These are phyloP conservation scores for Myiagra hebetior DNA, from an alignment of 2,113 vertebrate species.

Conservation along the genomic window DNA sequence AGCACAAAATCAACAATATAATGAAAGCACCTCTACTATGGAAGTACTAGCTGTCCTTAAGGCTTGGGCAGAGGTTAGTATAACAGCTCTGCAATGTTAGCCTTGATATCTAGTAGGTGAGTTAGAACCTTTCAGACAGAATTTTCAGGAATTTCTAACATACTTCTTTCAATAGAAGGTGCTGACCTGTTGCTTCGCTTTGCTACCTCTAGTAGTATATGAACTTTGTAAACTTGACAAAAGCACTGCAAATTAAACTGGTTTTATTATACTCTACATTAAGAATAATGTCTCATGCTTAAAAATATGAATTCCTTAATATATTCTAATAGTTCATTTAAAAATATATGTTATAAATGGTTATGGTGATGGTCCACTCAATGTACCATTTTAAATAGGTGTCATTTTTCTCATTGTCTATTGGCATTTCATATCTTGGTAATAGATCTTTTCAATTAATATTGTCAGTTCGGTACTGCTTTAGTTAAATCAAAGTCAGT, in stretches of 20 bases:
- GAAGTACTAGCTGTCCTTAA: constrained; percentile 90
- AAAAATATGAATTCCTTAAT: neutral
- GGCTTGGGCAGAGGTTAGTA: constrained; percentile 90
- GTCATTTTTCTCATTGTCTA: neutral
- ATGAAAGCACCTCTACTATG: constrained; percentile 90
- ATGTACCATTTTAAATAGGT: neutral
- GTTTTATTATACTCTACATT: neutral
- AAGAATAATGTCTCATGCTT: neutral
- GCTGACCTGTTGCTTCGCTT: neutral
- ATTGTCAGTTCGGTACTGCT: neutral
- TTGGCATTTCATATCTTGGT: neutral
- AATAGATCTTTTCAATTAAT: neutral
- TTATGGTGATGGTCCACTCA: neutral
- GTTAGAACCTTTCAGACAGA: neutral
- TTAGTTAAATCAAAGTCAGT: neutral
- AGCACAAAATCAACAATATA: constrained; percentile 80
- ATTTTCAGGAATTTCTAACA: neutral
- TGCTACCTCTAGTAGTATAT: neutral
- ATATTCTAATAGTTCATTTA: neutral
- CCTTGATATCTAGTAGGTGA: neutral
- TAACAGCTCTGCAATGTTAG: neutral
- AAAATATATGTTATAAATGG: neutral
- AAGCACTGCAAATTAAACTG: neutral
- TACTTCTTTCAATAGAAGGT: neutral
- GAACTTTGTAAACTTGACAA: neutral